Evolutionary conservation across 2,888 invertebrate species (phyloP).

Genomic region (Diaphora mendica): DNA sequence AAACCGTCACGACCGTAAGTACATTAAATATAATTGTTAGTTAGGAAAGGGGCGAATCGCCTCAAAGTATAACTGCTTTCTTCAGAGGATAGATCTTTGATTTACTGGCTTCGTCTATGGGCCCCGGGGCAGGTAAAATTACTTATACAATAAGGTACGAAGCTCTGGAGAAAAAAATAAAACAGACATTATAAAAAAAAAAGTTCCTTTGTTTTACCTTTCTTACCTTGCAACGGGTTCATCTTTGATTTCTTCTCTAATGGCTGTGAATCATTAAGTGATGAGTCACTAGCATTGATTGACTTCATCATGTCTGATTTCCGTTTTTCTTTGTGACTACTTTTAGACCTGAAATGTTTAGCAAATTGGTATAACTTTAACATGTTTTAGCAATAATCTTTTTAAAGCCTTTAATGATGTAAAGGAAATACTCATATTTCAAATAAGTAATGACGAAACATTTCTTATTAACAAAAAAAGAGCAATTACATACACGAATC

Average conservation of each 20-base stretch:
- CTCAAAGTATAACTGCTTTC: too few species aligned
- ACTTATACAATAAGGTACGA: too few species aligned
- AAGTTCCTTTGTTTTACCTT: slow-evolving; percentile 20
- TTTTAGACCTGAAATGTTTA: slow-evolving; percentile 84
- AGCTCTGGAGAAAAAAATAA: too few species aligned
- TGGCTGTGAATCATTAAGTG: slow-evolving; percentile 75
- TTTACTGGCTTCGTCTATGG: too few species aligned
- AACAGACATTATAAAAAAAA: too few species aligned
- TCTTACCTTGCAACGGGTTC: slow-evolving; percentile 80
- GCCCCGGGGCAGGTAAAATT: too few species aligned
- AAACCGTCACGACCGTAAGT: too few species aligned
- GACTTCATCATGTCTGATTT: slow-evolving; percentile 80
- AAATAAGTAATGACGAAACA: neutral
- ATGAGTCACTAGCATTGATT: slow-evolving; percentile 71
- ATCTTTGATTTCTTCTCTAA: slow-evolving; percentile 80
- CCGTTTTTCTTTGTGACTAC: slow-evolving; percentile 88
- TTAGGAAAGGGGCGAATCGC: too few species aligned
- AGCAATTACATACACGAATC: neutral
- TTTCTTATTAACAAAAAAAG: neutral
- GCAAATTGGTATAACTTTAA: neutral
- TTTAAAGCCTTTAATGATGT: neutral
- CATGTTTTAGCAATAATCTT: neutral
- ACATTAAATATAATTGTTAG: too few species aligned
- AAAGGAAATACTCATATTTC: neutral
- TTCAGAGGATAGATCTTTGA: too few species aligned